phyloP scores from a whole-genome alignment of 2,113 vertebrate species.

The Dryoscopus gambensis region DNA sequence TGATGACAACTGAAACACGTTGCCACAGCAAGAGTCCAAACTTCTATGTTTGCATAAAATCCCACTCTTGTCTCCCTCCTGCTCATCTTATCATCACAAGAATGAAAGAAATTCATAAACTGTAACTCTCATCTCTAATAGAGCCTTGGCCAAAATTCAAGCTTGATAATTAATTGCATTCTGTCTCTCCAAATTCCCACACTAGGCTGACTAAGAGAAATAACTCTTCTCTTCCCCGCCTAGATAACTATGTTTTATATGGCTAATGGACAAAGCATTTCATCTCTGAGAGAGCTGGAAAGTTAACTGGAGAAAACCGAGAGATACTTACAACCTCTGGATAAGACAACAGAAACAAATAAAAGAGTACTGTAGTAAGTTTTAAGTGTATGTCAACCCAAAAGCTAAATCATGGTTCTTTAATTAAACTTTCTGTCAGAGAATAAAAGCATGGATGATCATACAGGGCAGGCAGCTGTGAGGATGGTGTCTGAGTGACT shows the following conservation, averaged over 20 bases:
- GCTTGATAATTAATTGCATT: conserved; percentile 36
- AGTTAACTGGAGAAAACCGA: neutral
- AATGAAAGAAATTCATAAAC: conserved; percentile 29
- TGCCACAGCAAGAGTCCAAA: neutral
- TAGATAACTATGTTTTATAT: neutral
- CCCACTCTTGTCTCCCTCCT: neutral
- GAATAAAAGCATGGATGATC: neutral
- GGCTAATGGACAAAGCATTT: neutral
- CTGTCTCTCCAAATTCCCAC: conserved; percentile 36
- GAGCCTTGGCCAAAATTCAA: conserved; percentile 34
- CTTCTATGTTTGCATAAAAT: neutral
- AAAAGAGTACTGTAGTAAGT: neutral
- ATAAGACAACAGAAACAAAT: neutral
- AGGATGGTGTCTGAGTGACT: neutral
- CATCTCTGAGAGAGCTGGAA: neutral
- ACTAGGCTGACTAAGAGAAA: neutral
- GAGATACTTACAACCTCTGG: neutral
- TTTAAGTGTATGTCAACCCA: neutral
- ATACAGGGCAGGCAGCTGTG: neutral
- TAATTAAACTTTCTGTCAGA: neutral
- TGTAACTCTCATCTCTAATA: neutral
- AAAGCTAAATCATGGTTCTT: neutral
- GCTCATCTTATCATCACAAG: conserved; percentile 2
- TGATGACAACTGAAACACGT: neutral
- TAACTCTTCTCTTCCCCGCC: neutral